Evolutionary conservation across 2,888 invertebrate species (phyloP).

Genomic region (Venusia cambrica): DNA sequence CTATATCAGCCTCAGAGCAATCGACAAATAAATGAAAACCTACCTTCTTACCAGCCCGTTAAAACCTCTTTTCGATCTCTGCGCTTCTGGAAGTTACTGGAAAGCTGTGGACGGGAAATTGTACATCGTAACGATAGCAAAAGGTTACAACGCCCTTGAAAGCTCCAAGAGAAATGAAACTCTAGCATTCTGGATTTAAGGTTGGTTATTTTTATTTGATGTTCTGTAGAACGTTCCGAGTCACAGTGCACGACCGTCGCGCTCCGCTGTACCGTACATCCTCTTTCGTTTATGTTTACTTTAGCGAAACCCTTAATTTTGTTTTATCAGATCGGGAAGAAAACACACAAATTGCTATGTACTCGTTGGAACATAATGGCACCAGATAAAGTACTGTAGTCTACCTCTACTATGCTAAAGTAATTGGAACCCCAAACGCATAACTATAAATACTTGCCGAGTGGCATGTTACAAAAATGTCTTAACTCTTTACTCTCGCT

Average conservation of each 20-base stretch:
- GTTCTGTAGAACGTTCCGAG: slow-evolving; percentile 51
- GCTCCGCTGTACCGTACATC: slow-evolving; percentile 77
- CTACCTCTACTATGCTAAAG: no score
- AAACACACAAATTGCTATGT: slow-evolving; percentile 16
- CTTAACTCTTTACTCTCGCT: no score
- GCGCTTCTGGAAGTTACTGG: slow-evolving; percentile 31
- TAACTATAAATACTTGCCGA: no score
- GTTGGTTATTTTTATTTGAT: slow-evolving; percentile 28
- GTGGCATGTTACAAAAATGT: no score
- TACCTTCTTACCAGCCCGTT: slow-evolving; percentile 27
- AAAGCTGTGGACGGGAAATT: slow-evolving; percentile 22
- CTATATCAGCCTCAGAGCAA: slow-evolving; percentile 40
- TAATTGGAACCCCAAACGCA: no score
- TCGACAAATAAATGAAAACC: slow-evolving; percentile 21
- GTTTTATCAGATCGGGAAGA: slow-evolving; percentile 20
- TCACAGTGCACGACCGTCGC: slow-evolving; percentile 73
- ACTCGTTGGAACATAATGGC: no score
- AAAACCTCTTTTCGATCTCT: slow-evolving; percentile 29
- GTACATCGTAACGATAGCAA: slow-evolving; percentile 8
- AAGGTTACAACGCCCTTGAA: slow-evolving; percentile 11
- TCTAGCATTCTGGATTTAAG: slow-evolving; percentile 9
- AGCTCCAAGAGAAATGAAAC: slow-evolving; percentile 4
- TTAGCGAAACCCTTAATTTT: slow-evolving; percentile 37
- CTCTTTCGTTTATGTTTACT: slow-evolving; percentile 62
- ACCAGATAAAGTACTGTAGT: no score